Evolutionary conservation across 2,113 vertebrate genomes (phyloP).

Genomic region (Athene cunicularia): DNA sequence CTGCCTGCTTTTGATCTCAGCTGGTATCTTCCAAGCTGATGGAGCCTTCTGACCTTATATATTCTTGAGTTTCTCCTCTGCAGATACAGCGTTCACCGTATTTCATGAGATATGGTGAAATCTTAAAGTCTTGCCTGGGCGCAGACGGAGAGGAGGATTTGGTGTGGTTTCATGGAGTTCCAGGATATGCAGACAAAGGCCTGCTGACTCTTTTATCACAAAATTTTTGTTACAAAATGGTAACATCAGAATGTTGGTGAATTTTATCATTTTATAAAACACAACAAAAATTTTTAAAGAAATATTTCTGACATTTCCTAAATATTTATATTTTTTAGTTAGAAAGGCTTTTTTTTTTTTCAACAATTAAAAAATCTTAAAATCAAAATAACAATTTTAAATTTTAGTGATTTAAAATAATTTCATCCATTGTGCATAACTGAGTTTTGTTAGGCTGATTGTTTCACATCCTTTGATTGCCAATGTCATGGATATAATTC

Average conservation of each 20-base stretch:
- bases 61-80: neutral
- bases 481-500: neutral
- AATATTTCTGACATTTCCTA: neutral
- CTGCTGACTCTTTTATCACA: neutral
- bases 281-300: neutral
- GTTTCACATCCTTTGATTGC: neutral
- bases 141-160: neutral
- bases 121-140: neutral
- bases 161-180: neutral
- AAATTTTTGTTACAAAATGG: neutral
- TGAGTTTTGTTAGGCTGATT: neutral
- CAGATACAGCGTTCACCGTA: neutral
- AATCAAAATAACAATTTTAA: neutral
- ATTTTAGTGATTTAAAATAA: neutral
- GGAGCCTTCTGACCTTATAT: neutral
- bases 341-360: neutral
- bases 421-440: neutral
- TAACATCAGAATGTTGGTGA: neutral
- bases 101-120: neutral
- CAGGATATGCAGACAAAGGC: neutral
- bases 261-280: neutral
- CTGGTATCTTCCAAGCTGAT: neutral
- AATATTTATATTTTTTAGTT: neutral
- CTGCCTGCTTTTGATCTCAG: neutral
- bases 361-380: neutral